A percentile compares a stretch with the other conserved stretches of the same genome.
phyloP scores from a whole-genome alignment of 2,113 vertebrate species.

The Sorex fumeus region DNA sequence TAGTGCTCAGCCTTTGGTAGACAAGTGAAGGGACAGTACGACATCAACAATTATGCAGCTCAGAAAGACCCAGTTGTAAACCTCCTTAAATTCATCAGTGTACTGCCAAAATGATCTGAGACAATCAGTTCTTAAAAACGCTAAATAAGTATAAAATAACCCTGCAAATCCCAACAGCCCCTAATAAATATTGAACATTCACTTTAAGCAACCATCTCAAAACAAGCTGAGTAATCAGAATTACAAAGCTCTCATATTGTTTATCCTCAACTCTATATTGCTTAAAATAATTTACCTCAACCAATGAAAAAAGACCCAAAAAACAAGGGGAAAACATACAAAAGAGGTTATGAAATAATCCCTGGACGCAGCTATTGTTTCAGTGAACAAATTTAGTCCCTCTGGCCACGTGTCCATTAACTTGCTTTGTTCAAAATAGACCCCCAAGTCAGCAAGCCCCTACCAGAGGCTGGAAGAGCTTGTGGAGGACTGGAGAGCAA shows the following conservation, averaged over 20 bases:
- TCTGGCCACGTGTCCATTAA: conserved; percentile 79
- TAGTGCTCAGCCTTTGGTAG: rapidly evolving
- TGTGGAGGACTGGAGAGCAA: too few species aligned
- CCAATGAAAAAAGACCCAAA: background rate
- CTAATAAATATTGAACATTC: conserved; percentile 31
- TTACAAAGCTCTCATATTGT: background rate
- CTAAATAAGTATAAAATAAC: background rate
- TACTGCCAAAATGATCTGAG: background rate
- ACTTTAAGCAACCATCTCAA: conserved; percentile 27
- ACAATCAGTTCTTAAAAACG: conserved; percentile 39
- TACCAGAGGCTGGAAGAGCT: too few species aligned
- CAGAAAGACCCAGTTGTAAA: background rate
- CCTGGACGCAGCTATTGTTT: too few species aligned
- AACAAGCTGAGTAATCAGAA: background rate
- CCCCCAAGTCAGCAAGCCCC: conserved; percentile 21
- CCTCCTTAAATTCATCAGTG: background rate
- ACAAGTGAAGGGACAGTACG: background rate
- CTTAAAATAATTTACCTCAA: conserved; percentile 2
- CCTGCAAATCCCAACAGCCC: background rate
- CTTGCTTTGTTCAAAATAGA: conserved; percentile 15
- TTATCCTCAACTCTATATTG: conserved; percentile 26
- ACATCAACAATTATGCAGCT: background rate
- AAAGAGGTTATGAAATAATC: too few species aligned
- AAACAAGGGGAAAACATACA: background rate
- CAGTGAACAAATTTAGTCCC: conserved; percentile 56